Evolutionary conservation across 2,113 vertebrate genomes (phyloP), one percentile per base, ranked within the genome.

Genomic region (Xerus inauris): DNA sequence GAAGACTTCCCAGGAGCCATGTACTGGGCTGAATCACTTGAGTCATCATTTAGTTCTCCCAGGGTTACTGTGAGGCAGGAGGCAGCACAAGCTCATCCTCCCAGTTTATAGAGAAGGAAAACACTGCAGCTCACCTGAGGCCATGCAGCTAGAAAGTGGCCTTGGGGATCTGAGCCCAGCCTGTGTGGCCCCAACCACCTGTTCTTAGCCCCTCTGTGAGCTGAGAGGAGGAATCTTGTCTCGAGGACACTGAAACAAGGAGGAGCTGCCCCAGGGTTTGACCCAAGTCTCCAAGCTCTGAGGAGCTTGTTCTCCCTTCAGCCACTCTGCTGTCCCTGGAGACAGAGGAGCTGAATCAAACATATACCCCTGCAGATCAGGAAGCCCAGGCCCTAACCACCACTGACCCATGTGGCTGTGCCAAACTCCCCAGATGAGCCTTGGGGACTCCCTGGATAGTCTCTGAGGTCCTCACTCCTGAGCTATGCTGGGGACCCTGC

Each of bases 221-320:
- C 19, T 10, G 6, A 14, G 14, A 51, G 3, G 10, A 40, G n/a
- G 42, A 79, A 28, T 22, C 32, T 69, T 28, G 3, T 42, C 42
- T 73, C 22, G 42, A 54, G 65, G 42, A 67, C 45, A 57, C n/a
- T 1, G 3, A 59, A 69, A 32, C 57, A 16, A 30, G 38, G 8
- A 22, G 20, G 47, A 24, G 16, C 32, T 13, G 17, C 2, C 0
- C 38, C 0, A 0, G 47, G 64, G 8, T 42, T 38, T 64, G 28
- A 51, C 51, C 22, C 22, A 1, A 8, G 73, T 12, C 30, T 32
- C 28, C 20, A 11, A 30, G 28, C 16, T 84, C 47, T 28, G 35
- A 73, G 51, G 42, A 28, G 45, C 32, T 49, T 4, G 14, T 22
- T 64, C 3, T 59, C 42, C 17, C 32, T 72, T 83, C 42, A 30